A percentile compares a stretch with the other conserved stretches of the same genome.
phyloP scores from a whole-genome alignment of 1,140 invertebrate species.

The Leptopilina clavipes region DNA sequence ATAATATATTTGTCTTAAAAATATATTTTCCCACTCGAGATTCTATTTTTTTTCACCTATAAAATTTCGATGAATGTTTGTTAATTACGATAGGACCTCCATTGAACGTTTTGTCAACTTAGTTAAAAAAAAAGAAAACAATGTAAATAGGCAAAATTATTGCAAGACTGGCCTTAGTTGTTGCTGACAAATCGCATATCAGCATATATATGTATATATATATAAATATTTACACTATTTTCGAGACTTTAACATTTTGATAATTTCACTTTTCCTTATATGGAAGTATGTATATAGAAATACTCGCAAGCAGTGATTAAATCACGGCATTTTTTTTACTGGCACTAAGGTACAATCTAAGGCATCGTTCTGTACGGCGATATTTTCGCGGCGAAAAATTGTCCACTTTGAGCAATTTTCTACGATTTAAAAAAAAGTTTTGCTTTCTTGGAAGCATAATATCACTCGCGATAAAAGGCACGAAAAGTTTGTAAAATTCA shows the following conservation, averaged over 20 bases:
- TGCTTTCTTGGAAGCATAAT: no score
- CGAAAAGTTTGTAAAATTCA: background rate
- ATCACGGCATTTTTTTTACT: constrained; percentile 39
- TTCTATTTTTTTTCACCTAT: no score
- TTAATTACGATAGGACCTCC: background rate
- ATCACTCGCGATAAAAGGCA: background rate
- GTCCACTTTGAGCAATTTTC: constrained; percentile 53
- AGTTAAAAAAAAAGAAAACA: background rate
- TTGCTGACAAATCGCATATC: constrained; percentile 12
- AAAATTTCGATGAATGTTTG: background rate
- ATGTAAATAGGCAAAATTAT: constrained; percentile 12
- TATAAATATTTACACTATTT: constrained; percentile 17
- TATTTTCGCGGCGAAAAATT: constrained; percentile 42
- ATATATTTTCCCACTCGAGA: no score
- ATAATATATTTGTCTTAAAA: no score
- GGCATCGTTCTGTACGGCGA: constrained; percentile 45
- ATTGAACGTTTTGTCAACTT: constrained; percentile 28
- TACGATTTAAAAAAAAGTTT: constrained; percentile 45
- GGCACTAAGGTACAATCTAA: constrained; percentile 41
- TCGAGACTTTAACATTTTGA: background rate
- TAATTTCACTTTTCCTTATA: constrained; percentile 37
- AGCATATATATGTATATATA: background rate
- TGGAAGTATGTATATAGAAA: constrained; percentile 31
- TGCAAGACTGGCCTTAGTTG: background rate
- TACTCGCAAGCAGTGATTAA: constrained; percentile 10